Percentiles rank a stretch among this genome's conserved stretches.
Evolutionary conservation across 2,797 vertebrate species (phyloP).

Genomic region (Brotula barbata): DNA sequence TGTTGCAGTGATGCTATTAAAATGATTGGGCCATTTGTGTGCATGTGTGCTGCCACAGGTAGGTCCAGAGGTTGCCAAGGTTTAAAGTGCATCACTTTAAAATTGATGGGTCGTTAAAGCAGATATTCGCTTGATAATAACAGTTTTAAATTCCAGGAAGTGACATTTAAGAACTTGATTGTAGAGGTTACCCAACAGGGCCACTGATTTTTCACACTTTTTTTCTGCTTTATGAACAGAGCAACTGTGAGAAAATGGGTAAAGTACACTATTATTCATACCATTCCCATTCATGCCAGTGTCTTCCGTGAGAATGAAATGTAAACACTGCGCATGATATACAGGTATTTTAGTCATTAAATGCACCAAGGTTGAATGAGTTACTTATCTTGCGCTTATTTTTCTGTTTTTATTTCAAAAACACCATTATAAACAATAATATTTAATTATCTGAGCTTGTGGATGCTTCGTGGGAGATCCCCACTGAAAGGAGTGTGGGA

Average conservation of each 20-base stretch:
- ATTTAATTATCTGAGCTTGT: too few relatives aligned
- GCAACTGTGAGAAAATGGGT: not conserved
- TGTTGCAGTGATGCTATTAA: conserved; percentile 54
- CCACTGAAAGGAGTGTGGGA: not conserved
- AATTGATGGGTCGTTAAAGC: not conserved
- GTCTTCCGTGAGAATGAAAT: too few relatives aligned
- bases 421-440: too few relatives aligned
- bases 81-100: conserved; percentile 9
- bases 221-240: too few relatives aligned
- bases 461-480: not conserved
- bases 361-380: too few relatives aligned
- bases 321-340: too few relatives aligned
- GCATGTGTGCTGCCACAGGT: conserved; percentile 42
- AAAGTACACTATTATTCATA: not conserved
- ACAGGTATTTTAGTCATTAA: too few relatives aligned
- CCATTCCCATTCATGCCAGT: too few relatives aligned
- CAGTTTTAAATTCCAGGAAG: not conserved
- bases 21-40: conserved; percentile 48
- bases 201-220: too few relatives aligned
- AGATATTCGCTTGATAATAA: not conserved
- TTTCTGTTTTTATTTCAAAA: too few relatives aligned
- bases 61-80: conserved; percentile 28
- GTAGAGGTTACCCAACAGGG: too few relatives aligned
- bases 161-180: not conserved
- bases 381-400: too few relatives aligned